phyloP scores from a whole-genome alignment of 2,113 vertebrate species.

The Neotragus pygmaeus region DNA sequence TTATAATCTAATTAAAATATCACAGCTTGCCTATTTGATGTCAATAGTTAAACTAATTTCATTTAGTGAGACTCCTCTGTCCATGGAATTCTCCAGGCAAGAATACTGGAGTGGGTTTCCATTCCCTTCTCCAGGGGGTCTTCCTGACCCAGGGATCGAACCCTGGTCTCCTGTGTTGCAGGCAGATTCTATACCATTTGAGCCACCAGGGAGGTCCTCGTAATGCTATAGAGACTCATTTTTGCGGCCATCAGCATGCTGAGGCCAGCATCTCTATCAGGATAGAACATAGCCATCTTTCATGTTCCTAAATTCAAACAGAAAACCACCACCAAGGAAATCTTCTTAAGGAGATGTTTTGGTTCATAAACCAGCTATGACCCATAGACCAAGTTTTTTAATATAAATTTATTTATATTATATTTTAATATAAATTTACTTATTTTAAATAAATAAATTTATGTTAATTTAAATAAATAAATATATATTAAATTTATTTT shows the following conservation, averaged over 20 bases:
- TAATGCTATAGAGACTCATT: background rate
- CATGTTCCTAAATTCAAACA: background rate
- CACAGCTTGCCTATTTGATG: background rate
- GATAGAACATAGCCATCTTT: background rate
- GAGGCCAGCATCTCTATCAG: background rate
- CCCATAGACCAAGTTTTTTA: background rate
- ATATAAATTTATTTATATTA: too few relatives aligned
- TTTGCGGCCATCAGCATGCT: background rate
- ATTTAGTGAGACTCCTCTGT: background rate
- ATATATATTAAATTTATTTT: too few relatives aligned
- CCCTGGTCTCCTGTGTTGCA: accelerated
- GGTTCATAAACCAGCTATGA: background rate
- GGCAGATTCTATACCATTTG: background rate
- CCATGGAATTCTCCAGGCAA: background rate
- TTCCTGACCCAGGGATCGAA: background rate
- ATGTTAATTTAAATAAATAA: too few relatives aligned
- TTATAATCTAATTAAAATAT: background rate
- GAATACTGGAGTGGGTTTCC: background rate
- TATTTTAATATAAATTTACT: too few relatives aligned
- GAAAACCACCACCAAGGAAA: background rate
- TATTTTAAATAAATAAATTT: too few relatives aligned
- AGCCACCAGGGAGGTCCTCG: background rate
- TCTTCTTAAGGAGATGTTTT: background rate
- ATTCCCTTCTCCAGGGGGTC: background rate
- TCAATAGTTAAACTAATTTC: background rate